A percentile compares a stretch with the other conserved stretches of the same genome.
These are phyloP conservation scores for Diadromus collaris DNA, from an alignment of 2,888 invertebrate genomes.

Conservation along the genomic window DNA sequence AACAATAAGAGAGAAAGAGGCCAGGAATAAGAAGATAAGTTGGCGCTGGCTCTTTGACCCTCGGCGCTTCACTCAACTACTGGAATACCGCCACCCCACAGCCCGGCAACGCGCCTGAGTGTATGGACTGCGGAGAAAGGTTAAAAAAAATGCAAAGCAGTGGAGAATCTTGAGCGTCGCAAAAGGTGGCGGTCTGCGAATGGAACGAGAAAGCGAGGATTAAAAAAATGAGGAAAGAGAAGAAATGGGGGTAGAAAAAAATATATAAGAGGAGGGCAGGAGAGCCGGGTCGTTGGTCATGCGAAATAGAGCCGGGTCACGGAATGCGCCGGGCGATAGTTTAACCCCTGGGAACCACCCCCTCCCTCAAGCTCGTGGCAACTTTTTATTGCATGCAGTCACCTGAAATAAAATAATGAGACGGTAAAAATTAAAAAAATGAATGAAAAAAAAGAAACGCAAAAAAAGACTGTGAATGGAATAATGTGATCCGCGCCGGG, in stretches of 20 bases:
- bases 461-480: conserved; percentile 36
- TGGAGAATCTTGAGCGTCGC: conserved; percentile 9
- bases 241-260: conserved; percentile 42
- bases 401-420: conserved; percentile 72
- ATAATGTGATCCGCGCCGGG: conserved; percentile 51
- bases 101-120: neutral
- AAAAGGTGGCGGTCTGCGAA: conserved; percentile 26
- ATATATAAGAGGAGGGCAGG: neutral
- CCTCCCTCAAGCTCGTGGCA: neutral
- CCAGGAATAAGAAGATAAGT: conserved; percentile 27
- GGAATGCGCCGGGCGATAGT: conserved; percentile 21
- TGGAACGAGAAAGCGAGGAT: neutral
- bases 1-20: conserved; percentile 21
- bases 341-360: conserved; percentile 9
- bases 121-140: conserved; percentile 7
- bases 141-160: conserved; percentile 6
- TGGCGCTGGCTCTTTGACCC: conserved; percentile 20
- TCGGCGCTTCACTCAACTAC: neutral
- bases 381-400: conserved; percentile 65
- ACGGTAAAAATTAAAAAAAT: conserved; percentile 34
- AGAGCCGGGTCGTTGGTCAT: conserved; percentile 41
- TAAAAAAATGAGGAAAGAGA: conserved; percentile 20
- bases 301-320: conserved; percentile 41
- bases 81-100: neutral
- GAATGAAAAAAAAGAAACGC: conserved; percentile 1